phyloP scores from a whole-genome alignment of 2,113 vertebrate genomes.

The Seriola quinqueradiata region DNA sequence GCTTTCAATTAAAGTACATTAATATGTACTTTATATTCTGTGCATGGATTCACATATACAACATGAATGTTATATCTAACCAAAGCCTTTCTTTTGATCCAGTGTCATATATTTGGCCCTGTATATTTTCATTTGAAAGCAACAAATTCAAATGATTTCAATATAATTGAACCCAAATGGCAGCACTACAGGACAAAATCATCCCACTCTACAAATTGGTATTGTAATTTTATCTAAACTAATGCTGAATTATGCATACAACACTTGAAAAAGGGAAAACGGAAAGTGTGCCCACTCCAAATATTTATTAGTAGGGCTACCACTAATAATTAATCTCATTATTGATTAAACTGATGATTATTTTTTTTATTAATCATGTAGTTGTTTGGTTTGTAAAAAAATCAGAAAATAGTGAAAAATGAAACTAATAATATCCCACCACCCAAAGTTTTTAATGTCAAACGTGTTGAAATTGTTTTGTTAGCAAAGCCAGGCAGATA shows the following conservation, averaged over 20 bases:
- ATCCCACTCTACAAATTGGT: not conserved
- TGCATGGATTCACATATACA: not conserved
- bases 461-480: no score
- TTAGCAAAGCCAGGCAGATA: not conserved
- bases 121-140: not conserved
- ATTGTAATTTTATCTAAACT: not conserved
- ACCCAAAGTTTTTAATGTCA: no score
- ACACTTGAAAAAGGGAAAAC: not conserved
- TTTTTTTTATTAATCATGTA: not conserved
- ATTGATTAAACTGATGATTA: no score
- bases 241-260: slow-evolving; percentile 3
- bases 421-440: not conserved
- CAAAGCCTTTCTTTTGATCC: not conserved
- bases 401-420: not conserved
- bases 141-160: not conserved
- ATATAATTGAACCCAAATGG: not conserved
- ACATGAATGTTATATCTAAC: not conserved
- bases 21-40: not conserved
- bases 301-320: not conserved
- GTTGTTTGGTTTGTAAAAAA: not conserved
- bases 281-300: not conserved
- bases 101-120: not conserved
- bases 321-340: not conserved
- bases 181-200: not conserved
- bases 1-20: not conserved